A percentile compares a stretch with the other conserved stretches of the same genome.
phyloP scores from a whole-genome alignment of 2,797 vertebrate genomes.

The Hydrophis major region DNA sequence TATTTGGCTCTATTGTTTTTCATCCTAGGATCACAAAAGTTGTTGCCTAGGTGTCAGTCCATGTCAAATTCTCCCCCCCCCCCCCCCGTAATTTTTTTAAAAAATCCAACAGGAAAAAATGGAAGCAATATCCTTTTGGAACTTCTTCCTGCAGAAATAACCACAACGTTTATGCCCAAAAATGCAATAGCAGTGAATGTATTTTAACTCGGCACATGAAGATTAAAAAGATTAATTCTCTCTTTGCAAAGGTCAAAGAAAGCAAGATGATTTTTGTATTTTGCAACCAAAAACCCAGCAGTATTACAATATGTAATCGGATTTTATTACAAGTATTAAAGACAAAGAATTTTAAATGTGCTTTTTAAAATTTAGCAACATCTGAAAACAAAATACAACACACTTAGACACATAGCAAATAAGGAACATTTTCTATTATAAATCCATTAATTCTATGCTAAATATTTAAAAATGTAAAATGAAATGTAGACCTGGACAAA shows the following conservation, averaged over 20 bases:
- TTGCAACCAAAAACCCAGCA: neutral
- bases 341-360: neutral
- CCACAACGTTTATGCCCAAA: neutral
- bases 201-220: neutral
- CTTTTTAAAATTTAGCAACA: neutral
- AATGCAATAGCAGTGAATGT: neutral
- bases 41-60: neutral
- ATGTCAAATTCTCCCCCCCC: neutral
- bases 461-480: neutral
- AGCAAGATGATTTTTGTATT: neutral
- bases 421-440: neutral
- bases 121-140: neutral
- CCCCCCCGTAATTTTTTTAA: neutral
- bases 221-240: neutral
- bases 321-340: neutral
- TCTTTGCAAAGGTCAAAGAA: neutral
- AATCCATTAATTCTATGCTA: neutral
- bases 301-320: neutral
- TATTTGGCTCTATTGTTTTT: neutral
- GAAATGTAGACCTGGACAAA: neutral
- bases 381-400: neutral
- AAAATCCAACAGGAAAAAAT: neutral
- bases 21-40: neutral
- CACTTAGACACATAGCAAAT: neutral
- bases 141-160: neutral